Evolutionary conservation across 2,113 vertebrate species (phyloP), one percentile per base, ranked within the genome.

Genomic region (Ammodytes marinus): DNA sequence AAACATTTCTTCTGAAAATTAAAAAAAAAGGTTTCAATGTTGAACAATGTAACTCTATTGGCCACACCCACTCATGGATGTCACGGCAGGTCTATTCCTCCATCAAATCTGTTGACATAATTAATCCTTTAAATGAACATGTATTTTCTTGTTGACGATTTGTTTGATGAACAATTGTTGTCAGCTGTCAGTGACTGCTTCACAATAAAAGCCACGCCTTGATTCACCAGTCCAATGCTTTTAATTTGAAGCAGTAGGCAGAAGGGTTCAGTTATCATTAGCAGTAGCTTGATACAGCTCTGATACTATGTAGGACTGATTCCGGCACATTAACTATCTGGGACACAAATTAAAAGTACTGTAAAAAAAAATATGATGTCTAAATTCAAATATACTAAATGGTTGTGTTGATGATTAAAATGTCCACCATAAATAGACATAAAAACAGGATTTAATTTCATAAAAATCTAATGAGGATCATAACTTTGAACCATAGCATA

Each of bases 1-100:
- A 75, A 63, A 73, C 6, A 72, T 42, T 52, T 49, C 13, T 42
- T 50, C 13, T 40, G 5, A 43, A 75, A 64, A 52, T 73, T 13
- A 4, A 2, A 63, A 19, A 66, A 6, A 9, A 54, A n/a, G 19
- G 8, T 42, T 60, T 12, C 45, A 72, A 50, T 39, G 13, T 50
- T 54, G 3, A 14, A 9, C 4, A 11, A 12, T 40, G 1, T 74
- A 3, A 27, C 7, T 37, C 27, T 15, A 9, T 40, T 6, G n/a
- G 27, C 61, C 47, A 14, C 9, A 10, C 42, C 59, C 45, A 49
- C 15, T 46, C 37, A 57, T 14, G 37, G 55, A 79, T 46, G 4
- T 37, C 55, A 74, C 1, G 35, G 45, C n/a, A 58, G 46, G 2
- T 4, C 9, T 59, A 42, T 52, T 11, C 46, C 11, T 45, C 52